Evolutionary conservation across 1,140 invertebrate species (phyloP), one percentile per base, ranked within the genome.

Genomic region (Nylanderia fulva): DNA sequence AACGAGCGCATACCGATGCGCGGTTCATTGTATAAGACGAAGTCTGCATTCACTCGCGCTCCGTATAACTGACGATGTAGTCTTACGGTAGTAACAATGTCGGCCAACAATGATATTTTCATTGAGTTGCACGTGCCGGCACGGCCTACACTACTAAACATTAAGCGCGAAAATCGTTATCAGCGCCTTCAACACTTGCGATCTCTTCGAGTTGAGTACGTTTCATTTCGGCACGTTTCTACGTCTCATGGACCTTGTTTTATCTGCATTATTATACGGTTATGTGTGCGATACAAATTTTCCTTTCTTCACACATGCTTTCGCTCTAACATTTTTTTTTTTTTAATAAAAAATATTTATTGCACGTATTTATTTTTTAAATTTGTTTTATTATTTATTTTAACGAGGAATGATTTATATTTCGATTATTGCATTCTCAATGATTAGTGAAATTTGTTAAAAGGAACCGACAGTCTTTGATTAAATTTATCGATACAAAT

Each of bases 101-200:
- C 74, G 74, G 29, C 58, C 24, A 76, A 60, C 74, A 76, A 60
- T 76, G 58, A 42, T 60, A 60, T 61, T 61, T 63, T 76, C 58
- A 42, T 63, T 66, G 21, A 66, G 21, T 42, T 66, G 64, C 64
- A 60, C 74, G 39, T 45, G n/a, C 56, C 74, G 54, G 42, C 64
- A n/a, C n/a, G n/a, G n/a, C n/a, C n/a, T n/a, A n/a, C n/a, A n/a
- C 39, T 36, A 66, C 64, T 45, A 66, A 45, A n/a, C 64, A 61
- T 61, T 61, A 66, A 66, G 33, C 36, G 27, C 27, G 64, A n/a
- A 42, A 66, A 45, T 66, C 39, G 64, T 66, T 66, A 66, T 66
- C n/a, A 29, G 18, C 39, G n/a, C 11, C 63, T 66, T 21, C n/a
- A 18, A 24, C 33, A 36, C 24, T 45, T 21, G 33, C 36, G 29